Base-by-base conservation (phyloP, 2,113 vertebrate species). In the Tetraodon nigroviridis region DNA sequence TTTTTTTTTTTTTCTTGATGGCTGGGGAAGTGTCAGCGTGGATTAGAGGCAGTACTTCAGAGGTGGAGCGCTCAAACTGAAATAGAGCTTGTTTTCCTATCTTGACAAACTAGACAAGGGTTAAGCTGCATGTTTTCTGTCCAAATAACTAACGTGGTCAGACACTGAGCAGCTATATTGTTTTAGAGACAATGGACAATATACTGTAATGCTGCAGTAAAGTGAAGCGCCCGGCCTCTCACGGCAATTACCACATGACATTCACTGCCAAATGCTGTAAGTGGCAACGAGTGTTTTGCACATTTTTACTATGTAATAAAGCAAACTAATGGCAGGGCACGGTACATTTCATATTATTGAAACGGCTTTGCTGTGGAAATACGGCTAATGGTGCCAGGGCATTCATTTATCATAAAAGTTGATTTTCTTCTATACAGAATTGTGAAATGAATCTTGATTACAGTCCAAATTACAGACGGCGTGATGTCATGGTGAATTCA, bases 1-100 rank as follows among this genome's bases (percentile, higher is more conserved):
- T 67, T 61, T 29, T 65, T 59, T 73, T 62, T 75, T 74, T 78
- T 61, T 67, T 61, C 65, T 60, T 50, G 67, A 60, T 37, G 44
- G 60, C 44, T 51, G 17, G 1, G 53, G 71, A 68, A 29, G 18
- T 64, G 73, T 49, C 58, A 71, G 41, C 48, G 3, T 51, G 71
- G 67, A 80, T 73, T 59, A 74, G 47, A 58, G 55, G 55, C 73
- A 61, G 61, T 71, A 65, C 73, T 61, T 70, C 72, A 67, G 42
- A 17, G 16, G 29, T 27, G 24, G 64, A 71, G 46, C 67, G 13
- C 50, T 67, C 65, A 69, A 60, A 73, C 46, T 51, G 55, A 47
- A 65, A 68, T 48, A 69, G 50, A 70, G 66, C 61, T 11, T 71
- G 68, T 77, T 80, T 76, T 19, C n/a, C 40, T 75, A 63, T 67